A percentile compares a stretch with the other conserved stretches of the same genome.
Evolutionary conservation across 2,888 invertebrate species (phyloP).

Genomic region (Orthonevra nobilis): DNA sequence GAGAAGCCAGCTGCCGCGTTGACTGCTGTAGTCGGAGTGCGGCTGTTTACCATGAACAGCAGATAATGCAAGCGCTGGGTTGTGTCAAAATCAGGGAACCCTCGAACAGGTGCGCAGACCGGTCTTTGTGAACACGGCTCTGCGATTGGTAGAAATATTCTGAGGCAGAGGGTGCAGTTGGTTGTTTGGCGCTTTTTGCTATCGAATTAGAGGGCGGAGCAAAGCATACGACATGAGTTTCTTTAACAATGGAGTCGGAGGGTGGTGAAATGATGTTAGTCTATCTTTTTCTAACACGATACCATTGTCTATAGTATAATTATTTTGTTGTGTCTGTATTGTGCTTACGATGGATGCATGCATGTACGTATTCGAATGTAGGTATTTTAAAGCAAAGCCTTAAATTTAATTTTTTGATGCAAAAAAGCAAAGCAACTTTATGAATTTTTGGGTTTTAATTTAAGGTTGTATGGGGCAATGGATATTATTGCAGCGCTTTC

Average conservation of each 20-base stretch:
- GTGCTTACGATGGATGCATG: not conserved
- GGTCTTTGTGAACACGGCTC: constrained; percentile 20
- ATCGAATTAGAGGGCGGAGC: constrained; percentile 34
- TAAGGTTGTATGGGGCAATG: no score
- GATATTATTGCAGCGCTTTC: no score
- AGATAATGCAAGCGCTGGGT: constrained; percentile 22
- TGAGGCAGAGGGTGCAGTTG: constrained; percentile 8
- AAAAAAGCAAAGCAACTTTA: no score
- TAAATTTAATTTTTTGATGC: no score
- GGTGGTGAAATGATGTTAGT: constrained; percentile 26
- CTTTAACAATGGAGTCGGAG: constrained; percentile 50
- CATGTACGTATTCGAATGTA: not conserved
- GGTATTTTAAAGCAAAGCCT: no score
- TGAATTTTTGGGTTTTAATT: no score
- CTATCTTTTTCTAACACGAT: constrained; percentile 14
- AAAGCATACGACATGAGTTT: not conserved
- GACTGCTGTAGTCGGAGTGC: not conserved
- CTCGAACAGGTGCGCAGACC: constrained; percentile 55
- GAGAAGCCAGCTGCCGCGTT: not conserved
- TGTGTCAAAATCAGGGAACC: constrained; percentile 6
- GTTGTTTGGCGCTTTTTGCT: not conserved
- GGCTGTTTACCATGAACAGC: no score
- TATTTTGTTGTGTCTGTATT: no score
- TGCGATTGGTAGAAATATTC: constrained; percentile 29
- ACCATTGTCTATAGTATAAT: no score